phyloP scores from a whole-genome alignment of 2,888 invertebrate genomes.

The Hyalella azteca region DNA sequence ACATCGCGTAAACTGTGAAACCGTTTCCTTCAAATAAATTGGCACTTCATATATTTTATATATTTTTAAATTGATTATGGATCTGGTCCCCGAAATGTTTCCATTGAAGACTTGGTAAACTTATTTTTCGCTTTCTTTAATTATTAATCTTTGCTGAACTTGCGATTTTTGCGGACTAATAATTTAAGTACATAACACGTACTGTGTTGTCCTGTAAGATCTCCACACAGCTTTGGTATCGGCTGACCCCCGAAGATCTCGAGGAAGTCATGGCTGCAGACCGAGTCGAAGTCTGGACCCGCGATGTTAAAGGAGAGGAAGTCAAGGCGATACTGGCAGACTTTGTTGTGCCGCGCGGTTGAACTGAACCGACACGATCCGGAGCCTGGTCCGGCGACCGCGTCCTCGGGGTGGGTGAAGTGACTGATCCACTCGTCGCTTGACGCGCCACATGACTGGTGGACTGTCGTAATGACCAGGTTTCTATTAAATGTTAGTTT shows the following conservation, averaged over 20 bases:
- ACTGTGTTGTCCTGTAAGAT: constrained; percentile 41
- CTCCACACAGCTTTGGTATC: constrained; percentile 28
- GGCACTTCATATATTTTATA: too few species aligned
- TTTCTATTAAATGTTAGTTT: too few species aligned
- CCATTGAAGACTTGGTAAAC: too few species aligned
- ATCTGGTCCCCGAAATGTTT: too few species aligned
- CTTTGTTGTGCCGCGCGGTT: background rate
- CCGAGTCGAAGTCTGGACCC: background rate
- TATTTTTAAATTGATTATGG: too few species aligned
- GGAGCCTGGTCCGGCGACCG: background rate
- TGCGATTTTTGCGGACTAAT: too few species aligned
- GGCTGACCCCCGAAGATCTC: constrained; percentile 20
- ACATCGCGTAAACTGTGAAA: too few species aligned
- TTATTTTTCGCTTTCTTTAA: too few species aligned
- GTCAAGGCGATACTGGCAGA: constrained; percentile 36
- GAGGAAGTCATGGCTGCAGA: constrained; percentile 24
- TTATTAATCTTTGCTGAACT: too few species aligned
- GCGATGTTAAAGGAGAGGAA: constrained; percentile 23
- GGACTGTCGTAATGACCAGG: background rate
- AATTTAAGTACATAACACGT: too few species aligned
- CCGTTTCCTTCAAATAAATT: too few species aligned
- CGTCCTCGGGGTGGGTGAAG: constrained; percentile 22
- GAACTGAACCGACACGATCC: constrained; percentile 30
- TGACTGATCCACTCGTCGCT: constrained; percentile 35
- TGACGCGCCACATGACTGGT: constrained; percentile 5